Conservation (phyloP, 2,113 vertebrate genomes). For the Cynopterus brachyotis region DNA sequence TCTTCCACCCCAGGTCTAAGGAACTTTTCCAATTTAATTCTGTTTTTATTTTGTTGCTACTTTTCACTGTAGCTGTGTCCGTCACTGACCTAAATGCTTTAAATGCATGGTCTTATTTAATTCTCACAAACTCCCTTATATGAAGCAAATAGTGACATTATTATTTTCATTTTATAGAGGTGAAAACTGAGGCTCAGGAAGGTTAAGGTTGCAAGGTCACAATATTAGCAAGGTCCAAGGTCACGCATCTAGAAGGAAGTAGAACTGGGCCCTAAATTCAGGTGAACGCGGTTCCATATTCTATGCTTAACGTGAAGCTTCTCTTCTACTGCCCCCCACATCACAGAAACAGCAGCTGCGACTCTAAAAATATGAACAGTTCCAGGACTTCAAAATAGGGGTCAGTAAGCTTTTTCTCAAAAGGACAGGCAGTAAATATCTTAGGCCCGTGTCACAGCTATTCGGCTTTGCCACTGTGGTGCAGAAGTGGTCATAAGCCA, state of each 20-base stretch:
- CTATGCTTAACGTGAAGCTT: not conserved
- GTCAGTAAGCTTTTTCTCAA: not conserved
- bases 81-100: not conserved
- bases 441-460: not conserved
- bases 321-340: not conserved
- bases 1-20: not conserved
- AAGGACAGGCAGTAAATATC: not conserved
- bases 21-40: not conserved
- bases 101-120: not conserved
- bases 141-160: not conserved
- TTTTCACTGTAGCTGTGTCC: not conserved
- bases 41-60: not conserved
- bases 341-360: not conserved
- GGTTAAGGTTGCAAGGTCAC: not conserved
- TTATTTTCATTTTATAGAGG: not conserved
- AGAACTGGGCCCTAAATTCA: not conserved
- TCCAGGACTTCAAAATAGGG: not conserved
- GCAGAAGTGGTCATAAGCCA: not conserved
- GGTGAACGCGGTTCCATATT: not conserved
- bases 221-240: not conserved
- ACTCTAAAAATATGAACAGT: not conserved
- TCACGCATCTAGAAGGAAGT: not conserved
- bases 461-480: not conserved
- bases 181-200: not conserved
- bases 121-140: not conserved